Percentiles rank a stretch among this genome's conserved stretches.
Conservation (phyloP, 2,113 vertebrate species). For the Neopipo cinnamomea region DNA sequence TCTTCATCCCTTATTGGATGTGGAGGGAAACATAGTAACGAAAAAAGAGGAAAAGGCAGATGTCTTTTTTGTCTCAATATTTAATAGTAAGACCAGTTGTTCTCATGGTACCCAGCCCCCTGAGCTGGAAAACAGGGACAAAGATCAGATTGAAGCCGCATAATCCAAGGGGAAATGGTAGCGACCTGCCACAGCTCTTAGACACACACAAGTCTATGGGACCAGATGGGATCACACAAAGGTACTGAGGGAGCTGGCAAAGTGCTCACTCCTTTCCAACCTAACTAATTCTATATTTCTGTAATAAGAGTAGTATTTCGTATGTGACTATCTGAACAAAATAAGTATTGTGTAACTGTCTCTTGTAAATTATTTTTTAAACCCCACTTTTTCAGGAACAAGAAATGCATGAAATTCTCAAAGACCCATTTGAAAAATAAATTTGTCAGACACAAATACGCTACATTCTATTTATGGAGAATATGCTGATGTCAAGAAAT, state of each 20-base stretch:
- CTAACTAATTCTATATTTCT: neutral
- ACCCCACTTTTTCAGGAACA: neutral
- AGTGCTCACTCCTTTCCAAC: neutral
- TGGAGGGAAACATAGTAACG: neutral
- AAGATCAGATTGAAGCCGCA: neutral
- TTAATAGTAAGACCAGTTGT: neutral
- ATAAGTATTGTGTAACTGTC: neutral
- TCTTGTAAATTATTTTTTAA: neutral
- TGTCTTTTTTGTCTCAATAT: neutral
- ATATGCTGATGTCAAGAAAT: neutral
- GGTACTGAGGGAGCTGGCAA: neutral
- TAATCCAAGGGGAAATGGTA: neutral
- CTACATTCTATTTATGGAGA: neutral
- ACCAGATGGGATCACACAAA: neutral
- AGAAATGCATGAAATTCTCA: neutral
- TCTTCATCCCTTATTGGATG: neutral
- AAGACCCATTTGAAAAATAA: neutral
- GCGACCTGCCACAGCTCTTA: accelerated
- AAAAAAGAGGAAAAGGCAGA: neutral
- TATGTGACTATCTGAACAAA: neutral
- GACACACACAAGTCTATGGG: neutral
- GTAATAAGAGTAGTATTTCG: neutral
- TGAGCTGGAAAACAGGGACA: neutral
- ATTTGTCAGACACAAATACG: neutral
- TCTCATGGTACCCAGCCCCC: neutral